A percentile compares a stretch with the other conserved stretches of the same genome.
Evolutionary conservation across 2,113 vertebrate species (phyloP).

Genomic region (Saimiri boliviensis): DNA sequence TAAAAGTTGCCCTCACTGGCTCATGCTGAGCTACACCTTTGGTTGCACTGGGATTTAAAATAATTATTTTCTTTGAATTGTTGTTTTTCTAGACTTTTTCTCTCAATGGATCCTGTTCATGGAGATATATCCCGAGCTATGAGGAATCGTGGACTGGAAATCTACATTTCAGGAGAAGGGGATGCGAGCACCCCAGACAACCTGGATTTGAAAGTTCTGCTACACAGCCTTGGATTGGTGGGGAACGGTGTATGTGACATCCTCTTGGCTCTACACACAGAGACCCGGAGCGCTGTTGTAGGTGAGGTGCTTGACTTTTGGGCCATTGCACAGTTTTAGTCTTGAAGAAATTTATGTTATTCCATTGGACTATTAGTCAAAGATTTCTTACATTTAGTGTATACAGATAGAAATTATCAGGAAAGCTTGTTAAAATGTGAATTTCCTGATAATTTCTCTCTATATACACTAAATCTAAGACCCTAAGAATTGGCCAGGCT

Average conservation of each 20-base stretch:
- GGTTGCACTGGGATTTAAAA: not conserved
- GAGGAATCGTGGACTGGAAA: conserved; percentile 97
- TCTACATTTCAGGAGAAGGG: conserved; percentile 92
- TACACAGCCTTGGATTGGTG: conserved; percentile 91
- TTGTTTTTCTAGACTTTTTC: conserved; percentile 90
- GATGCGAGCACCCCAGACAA: conserved; percentile 85
- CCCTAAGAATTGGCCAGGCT: too few species aligned
- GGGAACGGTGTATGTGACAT: conserved; percentile 92
- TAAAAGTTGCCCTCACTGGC: not conserved
- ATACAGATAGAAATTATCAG: not conserved
- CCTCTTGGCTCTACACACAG: conserved; percentile 89
- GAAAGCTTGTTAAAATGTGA: not conserved
- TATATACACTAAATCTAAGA: not conserved
- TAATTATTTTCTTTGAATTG: conserved; percentile 11
- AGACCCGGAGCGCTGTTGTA: conserved; percentile 87
- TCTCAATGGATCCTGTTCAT: conserved; percentile 96
- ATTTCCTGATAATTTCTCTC: not conserved
- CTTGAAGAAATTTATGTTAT: not conserved
- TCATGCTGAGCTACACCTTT: not conserved
- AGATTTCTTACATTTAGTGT: not conserved
- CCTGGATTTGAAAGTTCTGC: conserved; percentile 92
- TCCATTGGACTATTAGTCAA: not conserved
- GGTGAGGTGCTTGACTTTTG: conserved; percentile 83
- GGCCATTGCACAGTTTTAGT: not conserved
- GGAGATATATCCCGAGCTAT: conserved; percentile 98